Evolutionary conservation across 2,797 vertebrate species (phyloP).

Genomic region (Myiothlypis coronata): DNA sequence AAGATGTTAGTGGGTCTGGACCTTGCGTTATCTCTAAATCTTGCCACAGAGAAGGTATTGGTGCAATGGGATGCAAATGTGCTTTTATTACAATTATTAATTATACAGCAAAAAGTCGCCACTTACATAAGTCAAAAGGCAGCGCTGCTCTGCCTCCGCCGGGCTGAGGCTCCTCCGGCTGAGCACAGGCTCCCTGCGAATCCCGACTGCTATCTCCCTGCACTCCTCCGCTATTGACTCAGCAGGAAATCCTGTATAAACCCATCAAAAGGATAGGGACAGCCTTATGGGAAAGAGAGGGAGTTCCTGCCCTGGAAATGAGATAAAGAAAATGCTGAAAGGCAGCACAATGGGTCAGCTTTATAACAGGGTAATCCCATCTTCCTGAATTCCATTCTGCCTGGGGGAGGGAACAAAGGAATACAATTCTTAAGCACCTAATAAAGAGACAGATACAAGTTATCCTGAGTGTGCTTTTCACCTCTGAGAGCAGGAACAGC

Average conservation of each 20-base stretch:
- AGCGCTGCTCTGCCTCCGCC: neutral
- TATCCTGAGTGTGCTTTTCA: neutral
- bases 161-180: neutral
- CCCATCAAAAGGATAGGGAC: neutral
- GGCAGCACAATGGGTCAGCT: neutral
- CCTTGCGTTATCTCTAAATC: neutral
- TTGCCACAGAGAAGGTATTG: neutral
- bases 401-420: neutral
- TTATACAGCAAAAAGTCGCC: neutral
- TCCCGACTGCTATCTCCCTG: neutral
- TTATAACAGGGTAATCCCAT: neutral
- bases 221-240: neutral
- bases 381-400: neutral
- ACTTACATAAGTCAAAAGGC: constrained; percentile 3
- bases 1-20: neutral
- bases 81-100: constrained; percentile 15
- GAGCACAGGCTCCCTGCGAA: neutral
- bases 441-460: neutral
- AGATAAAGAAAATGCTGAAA: neutral
- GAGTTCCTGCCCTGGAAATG: neutral
- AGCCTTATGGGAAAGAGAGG: neutral
- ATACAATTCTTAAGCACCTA: neutral
- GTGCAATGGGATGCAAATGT: neutral
- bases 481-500: neutral
- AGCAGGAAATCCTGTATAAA: constrained; percentile 12